Evolutionary conservation across 2,113 vertebrate genomes (phyloP).

Genomic region (Calyptomena viridis): DNA sequence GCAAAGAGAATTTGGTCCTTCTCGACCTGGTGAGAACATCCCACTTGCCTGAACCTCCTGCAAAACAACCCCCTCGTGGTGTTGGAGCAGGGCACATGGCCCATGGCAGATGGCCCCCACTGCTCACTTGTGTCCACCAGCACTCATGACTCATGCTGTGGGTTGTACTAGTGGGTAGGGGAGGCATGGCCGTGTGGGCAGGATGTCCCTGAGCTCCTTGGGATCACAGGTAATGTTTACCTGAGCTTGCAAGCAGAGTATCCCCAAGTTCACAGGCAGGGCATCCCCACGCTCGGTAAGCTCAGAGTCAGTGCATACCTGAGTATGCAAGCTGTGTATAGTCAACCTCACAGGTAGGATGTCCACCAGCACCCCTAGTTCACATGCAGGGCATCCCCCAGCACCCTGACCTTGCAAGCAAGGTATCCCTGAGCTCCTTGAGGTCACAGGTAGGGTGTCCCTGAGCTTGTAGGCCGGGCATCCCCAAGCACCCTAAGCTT

Average conservation of each 20-base stretch:
- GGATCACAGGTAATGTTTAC: background rate
- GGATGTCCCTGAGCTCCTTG: background rate
- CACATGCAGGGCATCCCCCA: background rate
- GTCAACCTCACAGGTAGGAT: background rate
- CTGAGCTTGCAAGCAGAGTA: background rate
- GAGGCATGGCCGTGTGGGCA: background rate
- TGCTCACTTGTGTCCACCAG: background rate
- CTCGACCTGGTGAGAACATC: accelerated
- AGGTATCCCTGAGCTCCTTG: background rate
- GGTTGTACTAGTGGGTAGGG: background rate
- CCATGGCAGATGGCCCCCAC: accelerated
- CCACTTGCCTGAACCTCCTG: accelerated
- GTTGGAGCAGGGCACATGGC: background rate
- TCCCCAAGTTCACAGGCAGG: background rate
- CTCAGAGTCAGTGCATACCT: background rate
- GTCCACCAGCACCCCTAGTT: background rate
- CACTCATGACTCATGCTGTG: accelerated
- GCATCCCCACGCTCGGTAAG: background rate
- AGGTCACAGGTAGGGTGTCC: background rate
- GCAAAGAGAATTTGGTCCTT: background rate
- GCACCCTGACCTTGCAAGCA: background rate
- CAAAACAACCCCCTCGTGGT: background rate
- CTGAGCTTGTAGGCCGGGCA: background rate
- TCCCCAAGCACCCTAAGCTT: background rate
- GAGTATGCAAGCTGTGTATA: background rate